A percentile compares a stretch with the other conserved stretches of the same genome.
Evolutionary conservation across 1,140 invertebrate species (phyloP).

Genomic region (Trichomalopsis sarcophagae): DNA sequence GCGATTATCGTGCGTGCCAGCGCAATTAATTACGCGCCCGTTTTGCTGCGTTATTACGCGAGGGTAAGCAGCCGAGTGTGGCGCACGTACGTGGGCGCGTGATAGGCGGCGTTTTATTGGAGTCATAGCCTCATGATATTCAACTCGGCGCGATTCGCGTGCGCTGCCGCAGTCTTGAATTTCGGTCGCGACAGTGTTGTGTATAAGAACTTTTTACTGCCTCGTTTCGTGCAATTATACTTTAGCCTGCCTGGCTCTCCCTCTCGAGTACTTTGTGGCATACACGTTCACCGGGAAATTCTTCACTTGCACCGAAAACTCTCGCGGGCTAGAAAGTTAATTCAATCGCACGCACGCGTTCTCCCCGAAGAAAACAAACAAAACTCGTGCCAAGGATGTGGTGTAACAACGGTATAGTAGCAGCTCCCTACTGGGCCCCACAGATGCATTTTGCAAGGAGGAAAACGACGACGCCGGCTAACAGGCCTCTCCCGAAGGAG

Average conservation of each 20-base stretch:
- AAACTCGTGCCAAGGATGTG: conserved; percentile 55
- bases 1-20: conserved; percentile 12
- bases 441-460: conserved; percentile 49
- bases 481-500: conserved; percentile 61
- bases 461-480: conserved; percentile 60
- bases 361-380: conserved; percentile 28
- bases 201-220: background rate
- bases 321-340: conserved; percentile 10
- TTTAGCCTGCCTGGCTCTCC: background rate
- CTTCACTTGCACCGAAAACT: background rate
- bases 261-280: background rate
- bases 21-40: background rate
- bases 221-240: background rate
- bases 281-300: background rate
- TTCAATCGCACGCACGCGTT: background rate
- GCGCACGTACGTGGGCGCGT: background rate
- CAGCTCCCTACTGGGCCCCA: background rate
- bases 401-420: background rate
- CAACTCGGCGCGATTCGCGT: background rate
- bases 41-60: conserved; percentile 1
- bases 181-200: background rate
- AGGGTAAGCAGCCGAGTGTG: background rate
- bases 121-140: background rate
- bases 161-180: background rate
- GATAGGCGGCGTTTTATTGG: background rate